Conservation (phyloP, 35 echinoderm and acorn worm species). For the Acanthaster planci region DNA sequence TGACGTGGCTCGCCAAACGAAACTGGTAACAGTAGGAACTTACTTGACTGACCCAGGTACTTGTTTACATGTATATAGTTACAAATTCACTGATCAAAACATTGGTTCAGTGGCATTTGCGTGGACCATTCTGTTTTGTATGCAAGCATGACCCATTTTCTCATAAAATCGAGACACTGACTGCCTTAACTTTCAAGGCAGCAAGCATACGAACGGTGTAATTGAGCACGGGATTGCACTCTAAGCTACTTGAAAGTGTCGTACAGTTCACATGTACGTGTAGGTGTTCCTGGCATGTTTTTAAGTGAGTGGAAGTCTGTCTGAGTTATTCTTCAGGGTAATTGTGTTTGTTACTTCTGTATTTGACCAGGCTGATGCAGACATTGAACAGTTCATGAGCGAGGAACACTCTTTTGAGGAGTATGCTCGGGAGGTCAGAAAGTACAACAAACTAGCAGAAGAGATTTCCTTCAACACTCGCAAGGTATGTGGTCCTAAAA, state of each 20-base stretch:
- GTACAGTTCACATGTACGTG: slow-evolving; percentile 9
- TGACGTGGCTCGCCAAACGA: no score
- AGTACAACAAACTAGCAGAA: slow-evolving; percentile 81
- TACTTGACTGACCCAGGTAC: no score
- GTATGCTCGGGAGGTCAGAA: slow-evolving; percentile 83
- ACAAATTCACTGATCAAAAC: no score
- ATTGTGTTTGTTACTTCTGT: background rate
- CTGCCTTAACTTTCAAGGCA: no score
- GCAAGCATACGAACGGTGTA: no score
- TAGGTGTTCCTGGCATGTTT: background rate
- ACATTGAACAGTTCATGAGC: slow-evolving; percentile 84
- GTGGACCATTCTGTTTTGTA: no score
- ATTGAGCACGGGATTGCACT: no score
- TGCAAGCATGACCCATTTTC: no score
- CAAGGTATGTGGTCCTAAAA: slow-evolving; percentile 68
- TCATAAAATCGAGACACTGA: no score
- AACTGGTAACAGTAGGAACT: no score
- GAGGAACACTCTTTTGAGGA: slow-evolving; percentile 98
- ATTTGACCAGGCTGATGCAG: slow-evolving; percentile 75
- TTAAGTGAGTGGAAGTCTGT: background rate
- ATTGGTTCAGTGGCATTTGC: no score
- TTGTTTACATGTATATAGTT: no score
- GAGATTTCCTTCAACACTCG: slow-evolving; percentile 92
- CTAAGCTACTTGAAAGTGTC: background rate
- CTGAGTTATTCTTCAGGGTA: background rate